These are phyloP conservation scores for Ophraella communa DNA, from an alignment of 2,888 invertebrate genomes.

Conservation along the genomic window DNA sequence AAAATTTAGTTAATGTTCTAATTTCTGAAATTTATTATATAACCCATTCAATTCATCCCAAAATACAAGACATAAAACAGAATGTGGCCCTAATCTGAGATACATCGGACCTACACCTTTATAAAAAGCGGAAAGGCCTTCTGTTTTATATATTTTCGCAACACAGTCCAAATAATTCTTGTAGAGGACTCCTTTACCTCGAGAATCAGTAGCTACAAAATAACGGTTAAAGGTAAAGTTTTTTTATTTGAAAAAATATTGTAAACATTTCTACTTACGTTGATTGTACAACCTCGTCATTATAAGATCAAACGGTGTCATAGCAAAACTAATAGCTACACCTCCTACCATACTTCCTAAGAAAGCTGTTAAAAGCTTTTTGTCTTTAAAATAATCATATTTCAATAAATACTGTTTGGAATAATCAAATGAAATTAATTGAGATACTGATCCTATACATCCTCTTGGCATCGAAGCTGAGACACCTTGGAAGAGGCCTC, in stretches of 20 bases:
- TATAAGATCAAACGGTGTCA: conserved; percentile 88
- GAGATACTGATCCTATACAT: conserved; percentile 79
- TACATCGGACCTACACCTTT: conserved; percentile 91
- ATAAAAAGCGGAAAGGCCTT: conserved; percentile 84
- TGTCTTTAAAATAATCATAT: conserved; percentile 53
- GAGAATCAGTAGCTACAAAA: conserved; percentile 64
- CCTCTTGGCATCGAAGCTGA: conserved; percentile 75
- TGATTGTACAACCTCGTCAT: conserved; percentile 90
- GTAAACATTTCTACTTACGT: too few relatives aligned
- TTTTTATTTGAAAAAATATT: not conserved
- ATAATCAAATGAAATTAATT: conserved; percentile 80
- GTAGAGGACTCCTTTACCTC: conserved; percentile 71
- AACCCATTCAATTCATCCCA: conserved; percentile 76
- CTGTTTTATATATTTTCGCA: conserved; percentile 74
- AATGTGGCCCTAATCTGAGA: conserved; percentile 88
- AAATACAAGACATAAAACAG: conserved; percentile 84
- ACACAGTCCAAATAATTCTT: conserved; percentile 78
- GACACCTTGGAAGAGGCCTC: conserved; percentile 81
- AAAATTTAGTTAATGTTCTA: not conserved
- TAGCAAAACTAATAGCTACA: conserved; percentile 72
- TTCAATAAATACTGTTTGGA: conserved; percentile 62
- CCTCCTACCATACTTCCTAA: conserved; percentile 79
- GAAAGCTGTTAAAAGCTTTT: conserved; percentile 67
- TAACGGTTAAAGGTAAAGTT: not conserved
- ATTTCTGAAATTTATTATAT: conserved; percentile 49